These are phyloP conservation scores for Anguilla obscura DNA, from an alignment of 2,797 vertebrate genomes.

Conservation along the genomic window DNA sequence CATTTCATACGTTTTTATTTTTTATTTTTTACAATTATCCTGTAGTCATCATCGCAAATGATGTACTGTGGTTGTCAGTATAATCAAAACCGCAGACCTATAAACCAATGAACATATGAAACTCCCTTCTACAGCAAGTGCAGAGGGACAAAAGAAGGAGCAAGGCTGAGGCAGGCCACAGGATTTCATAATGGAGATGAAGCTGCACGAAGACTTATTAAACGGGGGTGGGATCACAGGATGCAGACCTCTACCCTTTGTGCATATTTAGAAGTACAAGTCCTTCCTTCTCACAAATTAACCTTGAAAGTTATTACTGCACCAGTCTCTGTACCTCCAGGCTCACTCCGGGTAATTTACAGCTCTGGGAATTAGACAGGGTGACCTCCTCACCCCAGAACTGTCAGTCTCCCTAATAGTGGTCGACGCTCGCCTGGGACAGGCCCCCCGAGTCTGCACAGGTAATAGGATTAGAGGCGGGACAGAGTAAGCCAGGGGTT, in stretches of 20 bases:
- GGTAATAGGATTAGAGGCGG: conserved; percentile 36
- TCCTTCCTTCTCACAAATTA: conserved; percentile 70
- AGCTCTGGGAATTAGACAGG: conserved; percentile 46
- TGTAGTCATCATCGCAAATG: background rate
- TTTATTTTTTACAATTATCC: background rate
- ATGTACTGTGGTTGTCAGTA: background rate
- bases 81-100: background rate
- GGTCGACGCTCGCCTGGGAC: conserved; percentile 30
- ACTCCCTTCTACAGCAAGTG: background rate
- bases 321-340: conserved; percentile 30
- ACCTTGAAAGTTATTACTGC: conserved; percentile 65
- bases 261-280: conserved; percentile 68
- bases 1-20: background rate
- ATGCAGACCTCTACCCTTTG: conserved; percentile 56
- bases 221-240: conserved; percentile 60
- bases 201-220: conserved; percentile 51
- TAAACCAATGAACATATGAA: background rate
- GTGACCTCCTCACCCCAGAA: conserved; percentile 45
- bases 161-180: conserved; percentile 28
- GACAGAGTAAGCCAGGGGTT: background rate
- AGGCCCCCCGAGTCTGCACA: conserved; percentile 4
- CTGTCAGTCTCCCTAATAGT: conserved; percentile 51
- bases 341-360: conserved; percentile 45
- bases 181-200: conserved; percentile 22
- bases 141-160: conserved; percentile 29